Evolutionary conservation across 2,797 vertebrate species (phyloP).

Genomic region (Mormyrus proboscirostris): DNA sequence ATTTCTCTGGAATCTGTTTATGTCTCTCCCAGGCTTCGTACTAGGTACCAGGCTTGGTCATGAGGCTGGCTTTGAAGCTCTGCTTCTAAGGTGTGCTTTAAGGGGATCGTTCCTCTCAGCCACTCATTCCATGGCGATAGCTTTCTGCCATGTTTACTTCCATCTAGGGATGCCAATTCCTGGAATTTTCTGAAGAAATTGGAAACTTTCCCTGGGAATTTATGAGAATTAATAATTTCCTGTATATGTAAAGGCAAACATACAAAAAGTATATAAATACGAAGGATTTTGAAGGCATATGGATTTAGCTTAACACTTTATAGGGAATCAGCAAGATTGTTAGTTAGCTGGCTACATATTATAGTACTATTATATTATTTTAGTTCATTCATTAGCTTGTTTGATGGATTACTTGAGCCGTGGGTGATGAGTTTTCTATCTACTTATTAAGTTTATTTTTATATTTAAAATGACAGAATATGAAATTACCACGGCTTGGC

Average conservation of each 20-base stretch:
- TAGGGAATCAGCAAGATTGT: not conserved
- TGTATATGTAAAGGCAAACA: not conserved
- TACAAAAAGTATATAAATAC: not conserved
- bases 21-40: slow-evolving; percentile 10
- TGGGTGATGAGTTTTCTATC: not conserved
- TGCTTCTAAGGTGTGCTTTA: not conserved
- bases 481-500: not conserved
- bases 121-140: not conserved
- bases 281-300: not conserved
- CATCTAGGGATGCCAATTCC: not conserved
- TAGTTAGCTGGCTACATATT: not conserved
- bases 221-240: not conserved
- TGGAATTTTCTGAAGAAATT: not conserved
- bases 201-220: not conserved
- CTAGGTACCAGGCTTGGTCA: not conserved
- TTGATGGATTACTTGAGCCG: not conserved
- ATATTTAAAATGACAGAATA: not conserved
- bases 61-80: not conserved
- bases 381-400: not conserved
- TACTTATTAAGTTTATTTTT: not conserved
- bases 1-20: slow-evolving; percentile 18
- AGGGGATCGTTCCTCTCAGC: not conserved
- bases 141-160: not conserved
- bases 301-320: not conserved
- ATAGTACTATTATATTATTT: not conserved